Conservation (phyloP, 92 coral and sea anemone genomes). For the Hydrozoanthus gracilis region DNA sequence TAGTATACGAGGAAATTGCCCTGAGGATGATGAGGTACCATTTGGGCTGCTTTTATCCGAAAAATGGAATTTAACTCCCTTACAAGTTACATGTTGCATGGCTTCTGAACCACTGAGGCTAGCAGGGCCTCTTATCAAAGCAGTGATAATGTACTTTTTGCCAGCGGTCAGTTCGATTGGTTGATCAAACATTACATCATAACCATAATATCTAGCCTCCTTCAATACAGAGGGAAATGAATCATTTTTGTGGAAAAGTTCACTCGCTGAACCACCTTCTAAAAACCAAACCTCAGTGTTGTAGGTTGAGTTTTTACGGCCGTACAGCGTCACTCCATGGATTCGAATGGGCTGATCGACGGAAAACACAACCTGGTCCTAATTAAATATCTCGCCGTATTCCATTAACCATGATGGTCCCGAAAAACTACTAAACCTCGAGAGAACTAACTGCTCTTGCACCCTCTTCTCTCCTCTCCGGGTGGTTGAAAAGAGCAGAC, state of each 20-base stretch:
- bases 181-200: conserved; percentile 56
- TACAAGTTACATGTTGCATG: background rate
- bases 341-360: background rate
- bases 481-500: background rate
- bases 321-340: conserved; percentile 6
- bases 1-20: conserved; percentile 41
- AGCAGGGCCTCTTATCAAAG: conserved; percentile 44
- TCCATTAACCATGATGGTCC: background rate
- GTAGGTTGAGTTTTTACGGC: background rate
- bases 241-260: background rate
- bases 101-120: conserved; percentile 45
- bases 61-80: conserved; percentile 49
- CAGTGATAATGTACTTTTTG: conserved; percentile 33
- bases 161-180: conserved; percentile 47
- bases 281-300: background rate
- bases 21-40: conserved; percentile 4
- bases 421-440: background rate
- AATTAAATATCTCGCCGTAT: background rate
- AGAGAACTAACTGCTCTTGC: background rate
- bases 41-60: conserved; percentile 1
- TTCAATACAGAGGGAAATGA: background rate
- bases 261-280: background rate
- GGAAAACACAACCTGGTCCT: background rate
- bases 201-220: conserved; percentile 35
- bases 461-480: background rate